phyloP scores from a whole-genome alignment of 2,113 vertebrate species.

The Illadopsis cleaveri region DNA sequence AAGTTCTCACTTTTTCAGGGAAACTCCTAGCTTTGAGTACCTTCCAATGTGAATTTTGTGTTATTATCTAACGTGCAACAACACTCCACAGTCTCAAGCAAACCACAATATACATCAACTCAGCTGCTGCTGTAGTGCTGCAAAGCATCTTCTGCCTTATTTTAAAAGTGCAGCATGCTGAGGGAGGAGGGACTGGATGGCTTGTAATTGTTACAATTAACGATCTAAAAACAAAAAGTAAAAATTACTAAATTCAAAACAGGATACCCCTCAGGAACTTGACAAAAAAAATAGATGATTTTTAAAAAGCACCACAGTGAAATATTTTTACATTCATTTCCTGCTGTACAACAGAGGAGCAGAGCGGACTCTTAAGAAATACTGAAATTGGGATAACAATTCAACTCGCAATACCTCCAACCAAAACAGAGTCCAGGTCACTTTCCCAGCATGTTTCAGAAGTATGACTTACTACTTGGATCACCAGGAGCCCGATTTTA shows the following conservation, averaged over 20 bases:
- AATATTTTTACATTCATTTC: constrained; percentile 15
- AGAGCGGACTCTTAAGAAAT: background rate
- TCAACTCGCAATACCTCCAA: background rate
- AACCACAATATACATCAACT: background rate
- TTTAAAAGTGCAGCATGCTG: background rate
- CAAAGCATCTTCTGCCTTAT: background rate
- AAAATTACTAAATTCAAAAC: background rate
- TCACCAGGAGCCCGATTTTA: background rate
- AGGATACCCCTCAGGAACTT: background rate
- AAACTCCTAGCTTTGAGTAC: background rate
- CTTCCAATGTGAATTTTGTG: background rate
- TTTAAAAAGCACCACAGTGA: background rate
- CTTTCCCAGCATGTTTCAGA: background rate
- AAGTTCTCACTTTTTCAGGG: background rate
- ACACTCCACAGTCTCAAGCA: background rate
- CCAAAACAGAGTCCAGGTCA: background rate
- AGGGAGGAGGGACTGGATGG: background rate
- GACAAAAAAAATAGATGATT: background rate
- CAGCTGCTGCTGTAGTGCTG: accelerated
- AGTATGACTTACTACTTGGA: background rate
- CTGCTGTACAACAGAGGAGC: background rate
- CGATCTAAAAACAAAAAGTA: background rate
- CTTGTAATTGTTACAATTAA: background rate
- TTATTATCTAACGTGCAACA: background rate
- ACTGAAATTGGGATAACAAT: background rate